These are phyloP conservation scores for Bruchidius siliquastri DNA, from an alignment of 2,888 invertebrate species.

Conservation along the genomic window DNA sequence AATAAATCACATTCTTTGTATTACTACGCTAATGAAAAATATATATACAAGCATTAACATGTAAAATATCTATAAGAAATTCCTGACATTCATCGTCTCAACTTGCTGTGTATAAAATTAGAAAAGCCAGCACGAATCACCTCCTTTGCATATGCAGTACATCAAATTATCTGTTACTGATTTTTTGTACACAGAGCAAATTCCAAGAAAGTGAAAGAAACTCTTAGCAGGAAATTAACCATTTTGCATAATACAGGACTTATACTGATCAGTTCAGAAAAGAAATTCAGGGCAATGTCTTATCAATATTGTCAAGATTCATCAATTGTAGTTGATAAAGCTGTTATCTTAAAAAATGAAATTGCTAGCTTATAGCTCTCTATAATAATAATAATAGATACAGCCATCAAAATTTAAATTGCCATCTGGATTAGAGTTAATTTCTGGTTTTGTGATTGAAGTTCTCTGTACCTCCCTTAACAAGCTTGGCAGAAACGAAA, in stretches of 20 bases:
- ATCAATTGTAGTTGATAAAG: too few species aligned
- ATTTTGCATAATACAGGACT: background rate
- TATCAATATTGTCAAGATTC: too few species aligned
- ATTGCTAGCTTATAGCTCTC: too few species aligned
- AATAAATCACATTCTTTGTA: conserved; percentile 31
- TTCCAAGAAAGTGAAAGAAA: background rate
- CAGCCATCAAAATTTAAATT: too few species aligned
- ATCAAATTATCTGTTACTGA: conserved; percentile 1
- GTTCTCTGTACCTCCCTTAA: too few species aligned
- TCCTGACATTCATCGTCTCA: background rate
- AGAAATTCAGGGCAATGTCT: too few species aligned
- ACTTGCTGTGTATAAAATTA: conserved; percentile 13
- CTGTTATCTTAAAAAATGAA: too few species aligned
- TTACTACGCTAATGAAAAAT: conserved; percentile 30
- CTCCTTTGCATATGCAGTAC: conserved; percentile 1
- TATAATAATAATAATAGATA: too few species aligned
- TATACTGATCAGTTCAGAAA: background rate
- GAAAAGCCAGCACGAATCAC: conserved; percentile 12
- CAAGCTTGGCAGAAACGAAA: too few species aligned
- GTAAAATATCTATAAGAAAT: background rate
- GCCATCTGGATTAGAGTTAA: too few species aligned
- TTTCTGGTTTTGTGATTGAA: too few species aligned
- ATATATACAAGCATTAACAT: conserved; percentile 18
- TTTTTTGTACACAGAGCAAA: background rate
- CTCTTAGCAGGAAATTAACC: background rate